Percentiles rank a stretch among this genome's conserved stretches.
These are phyloP conservation scores for Norana najaformis DNA, from an alignment of 2,888 invertebrate species.

Conservation along the genomic window DNA sequence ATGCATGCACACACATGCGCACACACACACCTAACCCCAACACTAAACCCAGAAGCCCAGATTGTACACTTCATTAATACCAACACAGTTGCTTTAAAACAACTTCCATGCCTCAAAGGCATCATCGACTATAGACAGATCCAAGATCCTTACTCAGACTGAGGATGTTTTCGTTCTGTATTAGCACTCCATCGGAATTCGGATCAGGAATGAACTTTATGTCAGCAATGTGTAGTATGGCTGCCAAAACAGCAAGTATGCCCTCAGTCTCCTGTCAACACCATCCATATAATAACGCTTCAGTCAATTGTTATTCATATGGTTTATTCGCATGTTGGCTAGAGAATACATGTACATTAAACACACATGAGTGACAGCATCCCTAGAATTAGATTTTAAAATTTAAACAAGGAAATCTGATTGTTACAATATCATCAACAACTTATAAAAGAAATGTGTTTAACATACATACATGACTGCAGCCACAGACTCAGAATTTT, in stretches of 20 bases:
- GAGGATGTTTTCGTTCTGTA: conserved; percentile 49
- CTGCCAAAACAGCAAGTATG: conserved; percentile 53
- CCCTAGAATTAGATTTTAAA: background rate
- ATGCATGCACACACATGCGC: background rate
- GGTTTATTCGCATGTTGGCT: background rate
- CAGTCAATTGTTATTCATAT: background rate
- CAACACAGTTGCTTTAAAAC: background rate
- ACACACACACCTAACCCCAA: background rate
- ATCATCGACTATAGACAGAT: background rate
- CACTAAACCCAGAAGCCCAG: background rate
- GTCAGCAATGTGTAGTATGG: conserved; percentile 57
- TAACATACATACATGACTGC: background rate
- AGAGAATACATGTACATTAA: background rate
- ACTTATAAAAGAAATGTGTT: background rate
- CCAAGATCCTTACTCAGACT: conserved; percentile 22
- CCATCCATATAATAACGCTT: background rate
- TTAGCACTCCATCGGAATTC: conserved; percentile 53
- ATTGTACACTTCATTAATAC: background rate
- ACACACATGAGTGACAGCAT: too few species aligned
- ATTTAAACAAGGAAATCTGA: background rate
- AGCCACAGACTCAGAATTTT: background rate
- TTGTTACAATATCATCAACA: background rate
- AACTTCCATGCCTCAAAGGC: background rate
- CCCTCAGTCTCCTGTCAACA: conserved; percentile 52
- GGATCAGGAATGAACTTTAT: conserved; percentile 51